phyloP scores from a whole-genome alignment of 1,140 invertebrate genomes.

The Oryzaephilus surinamensis region DNA sequence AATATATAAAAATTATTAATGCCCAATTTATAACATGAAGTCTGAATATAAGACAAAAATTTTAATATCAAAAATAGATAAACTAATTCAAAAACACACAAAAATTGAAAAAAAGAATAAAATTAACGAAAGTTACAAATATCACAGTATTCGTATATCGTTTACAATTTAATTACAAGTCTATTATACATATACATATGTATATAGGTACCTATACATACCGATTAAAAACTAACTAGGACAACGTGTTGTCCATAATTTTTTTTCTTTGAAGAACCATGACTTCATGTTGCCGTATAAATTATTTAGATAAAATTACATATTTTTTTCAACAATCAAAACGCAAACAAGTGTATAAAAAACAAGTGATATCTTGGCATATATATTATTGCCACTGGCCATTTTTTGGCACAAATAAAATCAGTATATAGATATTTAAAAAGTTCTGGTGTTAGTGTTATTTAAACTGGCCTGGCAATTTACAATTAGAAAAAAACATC shows the following conservation, averaged over 20 bases:
- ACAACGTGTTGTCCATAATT: no score
- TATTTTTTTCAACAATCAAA: neutral
- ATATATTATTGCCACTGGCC: conserved; percentile 25
- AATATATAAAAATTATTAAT: conserved; percentile 7
- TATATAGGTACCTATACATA: no score
- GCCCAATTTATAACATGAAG: conserved; percentile 21
- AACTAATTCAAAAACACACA: conserved; percentile 18
- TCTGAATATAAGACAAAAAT: conserved; percentile 14
- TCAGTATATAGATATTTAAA: no score
- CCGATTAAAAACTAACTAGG: no score
- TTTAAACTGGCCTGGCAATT: conserved; percentile 17
- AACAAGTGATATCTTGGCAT: conserved; percentile 21
- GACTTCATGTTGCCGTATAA: no score
- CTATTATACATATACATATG: no score
- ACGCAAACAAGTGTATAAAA: conserved; percentile 15
- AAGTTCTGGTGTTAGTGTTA: conserved; percentile 10
- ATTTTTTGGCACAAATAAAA: conserved; percentile 22
- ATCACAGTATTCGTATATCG: conserved; percentile 24
- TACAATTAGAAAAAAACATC: no score
- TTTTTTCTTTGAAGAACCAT: no score
- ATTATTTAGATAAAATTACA: no score
- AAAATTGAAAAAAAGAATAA: conserved; percentile 12
- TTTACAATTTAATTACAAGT: no score
- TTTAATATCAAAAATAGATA: conserved; percentile 24
- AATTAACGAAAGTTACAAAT: conserved; percentile 23